phyloP scores from a whole-genome alignment of 2,797 vertebrate species.

The Melanotaenia maccullochi region DNA sequence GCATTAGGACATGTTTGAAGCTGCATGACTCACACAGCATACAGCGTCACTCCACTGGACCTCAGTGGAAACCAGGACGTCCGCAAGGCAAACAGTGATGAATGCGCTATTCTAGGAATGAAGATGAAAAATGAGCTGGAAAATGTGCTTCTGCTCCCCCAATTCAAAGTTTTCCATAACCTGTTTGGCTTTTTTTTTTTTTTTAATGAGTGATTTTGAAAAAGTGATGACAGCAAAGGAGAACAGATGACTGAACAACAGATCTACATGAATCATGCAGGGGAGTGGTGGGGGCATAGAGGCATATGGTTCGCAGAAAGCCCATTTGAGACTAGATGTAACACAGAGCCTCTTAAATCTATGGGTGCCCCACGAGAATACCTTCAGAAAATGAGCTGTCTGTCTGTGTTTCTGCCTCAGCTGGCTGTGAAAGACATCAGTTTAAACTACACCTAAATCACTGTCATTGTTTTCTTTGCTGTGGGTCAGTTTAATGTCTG shows the following conservation, averaged over 20 bases:
- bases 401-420: slow-evolving; percentile 57
- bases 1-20: slow-evolving; percentile 49
- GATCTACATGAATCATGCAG: slow-evolving; percentile 62
- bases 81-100: slow-evolving; percentile 70
- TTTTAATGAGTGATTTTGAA: slow-evolving; percentile 87
- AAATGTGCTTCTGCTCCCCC: slow-evolving; percentile 80
- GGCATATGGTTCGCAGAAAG: slow-evolving; percentile 53
- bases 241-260: slow-evolving; percentile 59
- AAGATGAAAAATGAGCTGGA: slow-evolving; percentile 76
- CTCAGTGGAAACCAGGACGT: slow-evolving; percentile 72
- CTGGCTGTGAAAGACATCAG: slow-evolving; percentile 74
- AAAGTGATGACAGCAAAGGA: slow-evolving; percentile 83
- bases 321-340: slow-evolving; percentile 68
- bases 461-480: slow-evolving; percentile 49
- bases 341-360: slow-evolving; percentile 68
- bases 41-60: slow-evolving; percentile 61
- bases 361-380: slow-evolving; percentile 37
- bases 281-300: slow-evolving; percentile 6
- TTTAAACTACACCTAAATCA: slow-evolving; percentile 48
- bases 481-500: slow-evolving; percentile 31
- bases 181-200: slow-evolving; percentile 71
- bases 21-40: slow-evolving; percentile 71
- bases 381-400: slow-evolving; percentile 69
- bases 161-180: slow-evolving; percentile 82
- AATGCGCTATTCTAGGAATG: slow-evolving; percentile 69